Base-by-base conservation (phyloP, 1,140 invertebrate genomes). In the Apolygus lucorum region DNA sequence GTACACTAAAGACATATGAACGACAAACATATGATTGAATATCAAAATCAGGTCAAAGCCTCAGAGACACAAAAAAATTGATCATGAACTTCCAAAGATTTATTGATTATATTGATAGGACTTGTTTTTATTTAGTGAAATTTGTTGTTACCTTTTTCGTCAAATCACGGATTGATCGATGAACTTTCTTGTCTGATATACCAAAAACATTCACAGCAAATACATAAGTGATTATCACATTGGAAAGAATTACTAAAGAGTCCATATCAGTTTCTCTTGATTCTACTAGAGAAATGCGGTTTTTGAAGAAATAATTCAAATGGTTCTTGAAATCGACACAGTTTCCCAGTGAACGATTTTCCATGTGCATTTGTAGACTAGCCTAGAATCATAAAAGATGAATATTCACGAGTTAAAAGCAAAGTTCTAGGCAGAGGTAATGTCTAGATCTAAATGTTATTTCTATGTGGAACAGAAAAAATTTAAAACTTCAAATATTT, bases 201-300 rank as follows among this genome's bases (percentile, higher is more conserved):
- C 88, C 87, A 80, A 91, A 93, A n/a, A 93, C 80, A 74, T 88
- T 85, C 72, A 85, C 84, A 68, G 87, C 84, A 22, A 94, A 80
- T 1, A 90, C 85, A 78, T 87, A 86, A 1, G 92, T 79, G 25
- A 85, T 81, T 80, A 89, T 90, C 1, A 88, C 77, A 77, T 87
- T 87, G 22, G 92, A 84, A 80, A 88, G 88, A 73, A 84, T 84
- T 70, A 73, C 83, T 79, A 73, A 76, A 76, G 75, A 82, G 78
- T 78, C 82, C 80, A 67, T 84, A 83, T 70, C 82, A 80, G 67
- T 85, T 82, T 75, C 78, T 75, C 68, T 74, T 81, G 79, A 74
- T 80, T 88, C 90, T 17, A 92, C 74, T 68, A 88, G 84, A 28
- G 75, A 72, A 29, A 90, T 80, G 27, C 82, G 79, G 74, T 86